phyloP scores from a whole-genome alignment of 2,797 vertebrate species.

The Eidolon dupreanum region DNA sequence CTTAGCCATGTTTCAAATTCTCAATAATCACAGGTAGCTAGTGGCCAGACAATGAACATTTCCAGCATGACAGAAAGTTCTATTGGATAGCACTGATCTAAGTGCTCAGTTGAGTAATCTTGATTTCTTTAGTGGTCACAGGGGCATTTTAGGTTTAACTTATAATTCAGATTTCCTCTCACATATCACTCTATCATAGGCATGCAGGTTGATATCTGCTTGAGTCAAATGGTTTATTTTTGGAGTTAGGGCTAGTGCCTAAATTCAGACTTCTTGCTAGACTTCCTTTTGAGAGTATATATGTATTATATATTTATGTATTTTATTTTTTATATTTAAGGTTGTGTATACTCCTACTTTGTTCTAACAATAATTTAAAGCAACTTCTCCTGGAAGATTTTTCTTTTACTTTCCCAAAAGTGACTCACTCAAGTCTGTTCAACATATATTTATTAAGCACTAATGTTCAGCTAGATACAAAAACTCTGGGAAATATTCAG shows the following conservation, averaged over 20 bases:
- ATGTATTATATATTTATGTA: not conserved
- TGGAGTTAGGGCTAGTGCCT: not conserved
- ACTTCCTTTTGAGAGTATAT: constrained; percentile 6
- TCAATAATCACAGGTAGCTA: not conserved
- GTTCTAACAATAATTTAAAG: constrained; percentile 6
- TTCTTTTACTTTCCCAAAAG: constrained; percentile 12
- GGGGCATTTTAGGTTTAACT: not conserved
- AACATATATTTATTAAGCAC: not conserved
- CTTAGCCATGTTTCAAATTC: not conserved
- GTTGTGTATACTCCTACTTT: not conserved
- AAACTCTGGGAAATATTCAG: constrained; percentile 3
- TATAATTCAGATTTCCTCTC: not conserved
- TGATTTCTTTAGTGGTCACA: not conserved
- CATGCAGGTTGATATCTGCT: not conserved
- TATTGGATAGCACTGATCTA: not conserved
- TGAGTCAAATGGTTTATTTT: not conserved
- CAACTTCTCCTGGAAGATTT: constrained; percentile 10
- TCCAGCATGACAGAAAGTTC: not conserved
- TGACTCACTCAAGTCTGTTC: not conserved
- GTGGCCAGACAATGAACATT: not conserved
- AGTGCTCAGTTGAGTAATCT: not conserved
- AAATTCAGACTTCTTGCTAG: constrained; percentile 3
- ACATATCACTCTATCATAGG: not conserved
- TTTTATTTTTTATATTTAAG: constrained; percentile 37
- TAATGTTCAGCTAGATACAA: not conserved